Percentiles rank a stretch among this genome's conserved stretches.
These are phyloP conservation scores for Craniophora ligustri DNA, from an alignment of 2,888 invertebrate species.

Conservation along the genomic window DNA sequence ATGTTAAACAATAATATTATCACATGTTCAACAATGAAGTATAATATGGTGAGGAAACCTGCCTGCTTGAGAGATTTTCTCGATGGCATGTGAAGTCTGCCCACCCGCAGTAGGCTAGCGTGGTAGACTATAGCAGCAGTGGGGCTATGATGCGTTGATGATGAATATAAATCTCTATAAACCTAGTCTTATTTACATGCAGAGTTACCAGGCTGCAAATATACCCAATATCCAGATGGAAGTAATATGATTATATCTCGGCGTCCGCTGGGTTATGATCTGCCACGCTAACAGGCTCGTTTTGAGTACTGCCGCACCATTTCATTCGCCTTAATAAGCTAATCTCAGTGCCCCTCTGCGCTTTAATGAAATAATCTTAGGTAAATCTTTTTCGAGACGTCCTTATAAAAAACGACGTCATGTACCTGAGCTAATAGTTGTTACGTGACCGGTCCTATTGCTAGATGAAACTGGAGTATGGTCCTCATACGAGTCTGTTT, in stretches of 20 bases:
- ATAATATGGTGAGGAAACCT: too few relatives aligned
- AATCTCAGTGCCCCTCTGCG: conserved; percentile 35
- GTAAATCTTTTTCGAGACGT: conserved; percentile 28
- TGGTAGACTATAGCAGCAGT: too few relatives aligned
- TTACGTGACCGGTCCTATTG: too few relatives aligned
- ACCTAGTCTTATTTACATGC: neutral
- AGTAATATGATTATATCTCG: conserved; percentile 27
- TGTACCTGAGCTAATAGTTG: neutral
- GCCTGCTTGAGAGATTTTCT: too few relatives aligned
- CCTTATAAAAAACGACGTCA: conserved; percentile 16
- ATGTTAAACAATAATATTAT: too few relatives aligned
- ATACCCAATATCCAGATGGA: conserved; percentile 13
- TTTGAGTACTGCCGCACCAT: neutral
- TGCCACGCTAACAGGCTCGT: conserved; percentile 17
- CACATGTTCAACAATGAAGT: too few relatives aligned
- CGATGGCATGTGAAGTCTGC: too few relatives aligned
- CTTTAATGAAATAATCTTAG: conserved; percentile 41
- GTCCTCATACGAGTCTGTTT: too few relatives aligned
- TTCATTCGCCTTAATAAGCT: conserved; percentile 37
- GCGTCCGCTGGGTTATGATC: conserved; percentile 3
- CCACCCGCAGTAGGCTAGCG: too few relatives aligned
- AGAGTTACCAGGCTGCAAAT: conserved; percentile 1
- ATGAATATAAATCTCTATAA: too few relatives aligned
- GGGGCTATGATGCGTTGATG: too few relatives aligned
- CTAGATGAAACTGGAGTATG: too few relatives aligned